Evolutionary conservation across 2,888 invertebrate genomes (phyloP).

Genomic region (Drosophila flavopinicola): DNA sequence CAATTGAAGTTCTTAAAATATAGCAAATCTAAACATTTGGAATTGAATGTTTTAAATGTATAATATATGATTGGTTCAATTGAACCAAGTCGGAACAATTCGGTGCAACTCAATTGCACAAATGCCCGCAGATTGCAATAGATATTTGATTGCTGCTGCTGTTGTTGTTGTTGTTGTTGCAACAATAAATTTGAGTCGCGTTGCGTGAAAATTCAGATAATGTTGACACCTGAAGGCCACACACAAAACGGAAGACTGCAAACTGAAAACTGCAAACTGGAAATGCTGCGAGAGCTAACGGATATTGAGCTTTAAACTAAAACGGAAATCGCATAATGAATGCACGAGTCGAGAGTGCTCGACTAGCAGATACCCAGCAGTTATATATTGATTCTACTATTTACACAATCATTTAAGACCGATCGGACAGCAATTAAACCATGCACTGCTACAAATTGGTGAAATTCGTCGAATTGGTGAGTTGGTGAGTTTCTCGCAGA

Average conservation of each 20-base stretch:
- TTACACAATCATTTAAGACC: no score
- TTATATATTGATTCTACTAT: no score
- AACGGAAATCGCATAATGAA: slow-evolving; percentile 36
- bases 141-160: slow-evolving; percentile 23
- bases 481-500: no score
- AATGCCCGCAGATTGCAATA: slow-evolving; percentile 10
- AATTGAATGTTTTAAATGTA: no score
- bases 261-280: slow-evolving; percentile 4
- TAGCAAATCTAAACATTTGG: no score
- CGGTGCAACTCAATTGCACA: no score
- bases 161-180: slow-evolving; percentile 19
- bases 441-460: no score
- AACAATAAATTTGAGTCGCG: slow-evolving; percentile 57
- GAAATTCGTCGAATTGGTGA: no score
- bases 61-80: no score
- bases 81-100: no score
- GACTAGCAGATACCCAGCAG: slow-evolving; percentile 7
- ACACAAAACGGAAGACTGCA: slow-evolving; percentile 8
- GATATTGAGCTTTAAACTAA: slow-evolving; percentile 59
- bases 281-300: slow-evolving; percentile 32
- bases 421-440: no score
- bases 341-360: not conserved
- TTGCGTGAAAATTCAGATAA: slow-evolving; percentile 63
- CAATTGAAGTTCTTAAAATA: no score
- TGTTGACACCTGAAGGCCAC: slow-evolving; percentile 70